phyloP scores from a whole-genome alignment of 2,113 vertebrate species.

The Psophia crepitans region DNA sequence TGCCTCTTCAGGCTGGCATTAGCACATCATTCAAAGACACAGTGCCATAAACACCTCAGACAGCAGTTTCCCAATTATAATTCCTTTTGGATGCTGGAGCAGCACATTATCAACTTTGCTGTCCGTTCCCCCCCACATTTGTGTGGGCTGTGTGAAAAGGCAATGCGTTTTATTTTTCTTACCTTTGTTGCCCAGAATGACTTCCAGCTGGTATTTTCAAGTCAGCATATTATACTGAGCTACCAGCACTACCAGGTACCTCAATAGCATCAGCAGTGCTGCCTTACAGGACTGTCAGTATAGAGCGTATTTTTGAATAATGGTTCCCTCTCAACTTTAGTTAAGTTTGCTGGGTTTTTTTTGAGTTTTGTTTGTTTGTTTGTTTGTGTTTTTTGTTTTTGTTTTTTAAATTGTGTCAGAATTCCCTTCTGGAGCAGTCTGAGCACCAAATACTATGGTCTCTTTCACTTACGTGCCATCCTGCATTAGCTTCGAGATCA shows the following conservation, averaged over 20 bases:
- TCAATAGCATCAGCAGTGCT: background rate
- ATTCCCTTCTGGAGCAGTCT: background rate
- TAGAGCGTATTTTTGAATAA: rapidly evolving
- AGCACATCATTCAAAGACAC: background rate
- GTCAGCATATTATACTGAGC: background rate
- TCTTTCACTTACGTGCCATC: background rate
- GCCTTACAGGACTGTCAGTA: background rate
- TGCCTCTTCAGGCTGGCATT: background rate
- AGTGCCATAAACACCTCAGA: background rate
- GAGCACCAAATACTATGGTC: background rate
- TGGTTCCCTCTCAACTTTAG: background rate
- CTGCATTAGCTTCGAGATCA: background rate
- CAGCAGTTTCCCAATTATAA: background rate
- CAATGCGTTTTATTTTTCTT: background rate
- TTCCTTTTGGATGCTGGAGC: background rate
- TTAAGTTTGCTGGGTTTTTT: background rate
- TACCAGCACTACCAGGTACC: background rate
- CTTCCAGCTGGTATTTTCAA: background rate
- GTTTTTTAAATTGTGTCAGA: background rate
- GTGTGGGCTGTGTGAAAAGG: background rate
- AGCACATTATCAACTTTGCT: background rate
- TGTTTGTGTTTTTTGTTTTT: too few relatives aligned
- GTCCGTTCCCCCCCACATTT: background rate
- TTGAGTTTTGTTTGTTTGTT: too few relatives aligned
- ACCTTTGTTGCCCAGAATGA: background rate